Base-by-base conservation (phyloP, 1,140 invertebrate genomes). In the Drosophila saltans region DNA sequence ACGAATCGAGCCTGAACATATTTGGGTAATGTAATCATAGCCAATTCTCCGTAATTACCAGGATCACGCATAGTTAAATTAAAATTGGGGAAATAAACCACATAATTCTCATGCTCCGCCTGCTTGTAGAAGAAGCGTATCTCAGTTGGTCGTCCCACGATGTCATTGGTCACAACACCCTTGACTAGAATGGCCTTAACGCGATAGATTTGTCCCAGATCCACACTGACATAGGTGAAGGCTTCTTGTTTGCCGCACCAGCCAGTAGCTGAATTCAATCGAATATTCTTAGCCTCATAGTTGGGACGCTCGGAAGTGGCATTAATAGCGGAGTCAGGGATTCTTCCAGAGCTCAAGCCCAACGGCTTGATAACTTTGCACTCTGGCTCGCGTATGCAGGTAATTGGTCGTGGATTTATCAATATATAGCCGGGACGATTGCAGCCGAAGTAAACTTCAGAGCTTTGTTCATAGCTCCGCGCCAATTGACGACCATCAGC, bases 101-200 rank as follows among this genome's bases (percentile, higher is more conserved):
- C 97, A 83, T 98, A 99, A 84, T 98, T 98, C 91, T 98, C 98
- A 78, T 93, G 95, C 92, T 98, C 97, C 3, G 96, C 94, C 93
- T 97, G 96, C 93, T 99, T 99, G 92, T 99, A 99, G 94, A 99
- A 99, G 93, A 99, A 98, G 68, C 98, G 94, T 65, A 99, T 97
- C 94, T 99, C 98, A 0, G 97, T 99, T 6, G 98, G 97, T 66
- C 98, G 94, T 64, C 98, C 98, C 9, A 98, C 97, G 60, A 98
- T 97, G 84, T 98, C 97, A 78, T 98, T 98, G 1, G 97, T 98
- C 3, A 98, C 97, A 10, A 98, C 97, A 62, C 98, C 98, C 93
- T 98, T 98, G 0, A 98, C 97, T 28, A 98, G 92, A 78, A 98
- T 97, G 3, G 96, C 97, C 93, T 98, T 99, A 0, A 99, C 96